Evolutionary conservation across 2,797 vertebrate genomes (phyloP).

Genomic region (Ibycter americanus): DNA sequence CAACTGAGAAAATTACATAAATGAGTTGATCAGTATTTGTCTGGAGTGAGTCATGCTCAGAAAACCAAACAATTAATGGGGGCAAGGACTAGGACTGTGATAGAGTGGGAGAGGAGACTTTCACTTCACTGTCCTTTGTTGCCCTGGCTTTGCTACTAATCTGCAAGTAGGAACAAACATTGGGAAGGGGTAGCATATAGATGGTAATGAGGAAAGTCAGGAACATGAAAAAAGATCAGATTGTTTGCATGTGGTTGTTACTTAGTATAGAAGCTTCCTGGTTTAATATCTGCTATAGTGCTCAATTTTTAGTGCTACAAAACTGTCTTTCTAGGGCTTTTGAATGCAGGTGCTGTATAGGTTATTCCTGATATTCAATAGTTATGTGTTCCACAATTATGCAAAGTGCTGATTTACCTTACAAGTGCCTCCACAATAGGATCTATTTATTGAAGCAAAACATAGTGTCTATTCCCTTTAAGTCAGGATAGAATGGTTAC

Average conservation of each 20-base stretch:
- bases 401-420: not conserved
- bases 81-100: not conserved
- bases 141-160: not conserved
- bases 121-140: not conserved
- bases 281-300: not conserved
- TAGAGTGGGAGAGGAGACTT: not conserved
- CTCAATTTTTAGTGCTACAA: not conserved
- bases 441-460: not conserved
- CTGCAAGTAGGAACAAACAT: not conserved
- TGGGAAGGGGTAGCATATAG: not conserved
- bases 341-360: not conserved
- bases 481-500: not conserved
- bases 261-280: not conserved
- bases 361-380: not conserved
- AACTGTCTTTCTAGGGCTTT: not conserved
- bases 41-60: not conserved
- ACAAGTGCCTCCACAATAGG: not conserved
- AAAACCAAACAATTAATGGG: not conserved
- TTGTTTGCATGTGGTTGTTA: not conserved
- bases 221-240: not conserved
- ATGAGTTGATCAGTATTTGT: not conserved
- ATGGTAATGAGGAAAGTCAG: not conserved
- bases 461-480: accelerated
- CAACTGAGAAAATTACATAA: not conserved
- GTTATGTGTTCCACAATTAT: not conserved